Percentiles rank a stretch among this genome's conserved stretches.
Conservation (phyloP, 2,113 vertebrate genomes). For the Oreochromis tanganicae region DNA sequence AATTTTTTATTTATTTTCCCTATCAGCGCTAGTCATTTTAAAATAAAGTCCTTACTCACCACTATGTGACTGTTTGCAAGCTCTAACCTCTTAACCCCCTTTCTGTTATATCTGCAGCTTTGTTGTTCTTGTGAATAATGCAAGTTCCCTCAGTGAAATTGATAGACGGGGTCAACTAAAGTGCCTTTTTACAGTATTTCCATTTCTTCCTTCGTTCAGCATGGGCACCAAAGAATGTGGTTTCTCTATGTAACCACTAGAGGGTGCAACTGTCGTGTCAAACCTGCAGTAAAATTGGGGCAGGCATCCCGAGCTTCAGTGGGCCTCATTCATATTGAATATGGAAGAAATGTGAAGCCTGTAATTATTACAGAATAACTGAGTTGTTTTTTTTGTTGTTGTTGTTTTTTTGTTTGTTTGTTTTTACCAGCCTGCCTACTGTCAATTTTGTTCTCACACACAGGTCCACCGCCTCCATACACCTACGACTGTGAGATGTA, state of each 20-base stretch:
- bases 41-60: not conserved
- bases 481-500: constrained; percentile 83
- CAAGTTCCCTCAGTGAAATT: not conserved
- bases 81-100: not conserved
- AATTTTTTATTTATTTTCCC: not conserved
- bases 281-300: not conserved
- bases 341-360: not conserved
- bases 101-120: not conserved
- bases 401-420: too few species aligned
- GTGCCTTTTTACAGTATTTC: not conserved
- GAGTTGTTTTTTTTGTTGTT: not conserved
- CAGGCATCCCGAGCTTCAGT: not conserved
- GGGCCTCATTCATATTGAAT: not conserved
- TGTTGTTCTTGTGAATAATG: not conserved
- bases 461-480: constrained; percentile 85
- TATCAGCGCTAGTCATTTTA: not conserved
- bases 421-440: not conserved
- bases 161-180: not conserved
- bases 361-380: not conserved
- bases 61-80: not conserved
- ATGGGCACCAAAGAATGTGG: not conserved
- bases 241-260: constrained; percentile 12
- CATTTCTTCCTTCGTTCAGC: not conserved
- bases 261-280: not conserved
- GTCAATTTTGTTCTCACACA: not conserved